A percentile compares a stretch with the other conserved stretches of the same genome.
Conservation (phyloP, 1,140 invertebrate species). For the Lethrus apterus region DNA sequence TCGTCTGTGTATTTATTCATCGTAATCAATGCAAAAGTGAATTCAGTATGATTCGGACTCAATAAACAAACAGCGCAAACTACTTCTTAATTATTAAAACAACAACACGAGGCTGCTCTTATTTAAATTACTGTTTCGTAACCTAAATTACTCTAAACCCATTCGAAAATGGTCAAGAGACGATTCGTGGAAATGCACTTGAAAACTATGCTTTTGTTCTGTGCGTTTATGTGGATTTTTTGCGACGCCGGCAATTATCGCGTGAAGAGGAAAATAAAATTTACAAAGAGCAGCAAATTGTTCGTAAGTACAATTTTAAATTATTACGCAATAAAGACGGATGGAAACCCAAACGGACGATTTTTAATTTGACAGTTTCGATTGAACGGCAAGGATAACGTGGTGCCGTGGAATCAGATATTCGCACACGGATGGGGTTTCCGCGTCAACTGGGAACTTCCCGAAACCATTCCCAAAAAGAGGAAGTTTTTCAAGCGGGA, state of each 20-base stretch:
- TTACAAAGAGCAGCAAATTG: conserved; percentile 33
- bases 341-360: neutral
- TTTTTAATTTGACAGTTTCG: conserved; percentile 23
- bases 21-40: no score
- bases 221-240: neutral
- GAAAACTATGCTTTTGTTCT: neutral
- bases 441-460: conserved; percentile 31
- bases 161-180: no score
- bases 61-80: no score
- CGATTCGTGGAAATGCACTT: no score
- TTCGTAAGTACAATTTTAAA: conserved; percentile 28
- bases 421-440: conserved; percentile 31
- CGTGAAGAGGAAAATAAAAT: conserved; percentile 29
- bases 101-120: no score
- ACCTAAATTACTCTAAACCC: no score
- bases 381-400: conserved; percentile 31
- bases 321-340: no score
- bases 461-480: conserved; percentile 22
- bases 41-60: no score
- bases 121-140: no score
- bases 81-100: no score
- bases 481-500: conserved; percentile 31
- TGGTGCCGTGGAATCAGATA: conserved; percentile 24
- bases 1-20: no score
- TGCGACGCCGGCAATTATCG: conserved; percentile 12